Percentiles rank a stretch among this genome's conserved stretches.
Evolutionary conservation across 2,888 invertebrate species (phyloP).

Genomic region (Muscina levida): DNA sequence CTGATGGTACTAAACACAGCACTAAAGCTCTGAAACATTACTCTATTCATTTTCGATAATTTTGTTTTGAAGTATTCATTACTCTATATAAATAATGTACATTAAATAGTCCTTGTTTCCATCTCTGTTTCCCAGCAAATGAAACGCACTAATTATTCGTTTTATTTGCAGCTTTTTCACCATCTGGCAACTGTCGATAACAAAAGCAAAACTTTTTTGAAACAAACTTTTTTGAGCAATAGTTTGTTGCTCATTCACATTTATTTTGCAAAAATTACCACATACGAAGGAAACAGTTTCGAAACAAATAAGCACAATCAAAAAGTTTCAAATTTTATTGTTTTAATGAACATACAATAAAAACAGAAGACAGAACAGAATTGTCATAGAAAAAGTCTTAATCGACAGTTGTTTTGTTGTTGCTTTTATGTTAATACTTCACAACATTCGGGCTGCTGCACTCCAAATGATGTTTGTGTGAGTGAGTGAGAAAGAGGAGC

Average conservation of each 20-base stretch:
- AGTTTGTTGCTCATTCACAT: slow-evolving; percentile 35
- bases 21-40: too few relatives aligned
- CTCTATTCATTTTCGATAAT: too few relatives aligned
- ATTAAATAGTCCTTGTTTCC: too few relatives aligned
- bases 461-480: slow-evolving; percentile 9
- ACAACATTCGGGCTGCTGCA: too few relatives aligned
- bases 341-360: background rate
- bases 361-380: background rate
- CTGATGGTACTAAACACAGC: too few relatives aligned
- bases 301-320: background rate
- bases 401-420: slow-evolving; percentile 44
- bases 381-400: background rate
- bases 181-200: slow-evolving; percentile 23
- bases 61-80: too few relatives aligned
- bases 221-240: slow-evolving; percentile 27
- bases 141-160: too few relatives aligned
- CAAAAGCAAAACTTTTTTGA: slow-evolving; percentile 29
- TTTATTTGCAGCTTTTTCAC: background rate
- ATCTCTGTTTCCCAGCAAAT: too few relatives aligned
- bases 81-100: too few relatives aligned
- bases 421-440: background rate
- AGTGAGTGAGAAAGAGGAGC: slow-evolving; percentile 18
- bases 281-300: slow-evolving; percentile 1
- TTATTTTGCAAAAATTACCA: slow-evolving; percentile 31
- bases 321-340: slow-evolving; percentile 17